A percentile compares a stretch with the other conserved stretches of the same genome.
Conservation (phyloP, 2,113 vertebrate genomes). For the Cepphus grylle region DNA sequence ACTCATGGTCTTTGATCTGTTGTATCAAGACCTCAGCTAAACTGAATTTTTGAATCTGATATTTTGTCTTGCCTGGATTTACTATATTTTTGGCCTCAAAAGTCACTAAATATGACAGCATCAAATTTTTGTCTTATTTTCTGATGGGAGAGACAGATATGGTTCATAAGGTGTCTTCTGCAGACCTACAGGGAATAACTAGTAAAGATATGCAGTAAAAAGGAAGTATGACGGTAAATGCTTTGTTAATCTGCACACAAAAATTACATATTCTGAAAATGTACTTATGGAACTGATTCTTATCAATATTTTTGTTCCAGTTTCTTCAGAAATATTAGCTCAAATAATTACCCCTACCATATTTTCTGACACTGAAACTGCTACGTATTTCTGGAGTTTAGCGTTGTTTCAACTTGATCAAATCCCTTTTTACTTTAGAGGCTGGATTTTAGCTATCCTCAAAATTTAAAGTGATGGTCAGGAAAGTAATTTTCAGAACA, state of each 20-base stretch:
- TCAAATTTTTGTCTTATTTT: background rate
- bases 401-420: background rate
- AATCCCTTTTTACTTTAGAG: background rate
- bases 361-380: background rate
- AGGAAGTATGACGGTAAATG: background rate
- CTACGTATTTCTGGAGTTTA: background rate
- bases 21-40: background rate
- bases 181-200: background rate
- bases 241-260: background rate
- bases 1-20: background rate
- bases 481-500: background rate
- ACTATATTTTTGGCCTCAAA: background rate
- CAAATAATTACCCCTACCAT: background rate
- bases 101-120: background rate
- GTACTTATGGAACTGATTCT: background rate
- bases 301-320: background rate
- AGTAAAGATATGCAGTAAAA: background rate
- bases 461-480: background rate
- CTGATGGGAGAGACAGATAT: background rate
- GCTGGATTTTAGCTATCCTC: background rate
- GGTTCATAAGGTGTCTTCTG: background rate
- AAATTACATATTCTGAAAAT: background rate
- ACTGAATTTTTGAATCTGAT: background rate
- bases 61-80: background rate
- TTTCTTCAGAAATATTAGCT: background rate